A percentile compares a stretch with the other conserved stretches of the same genome.
These are phyloP conservation scores for Epizoanthus ramosus DNA, from an alignment of 92 coral and sea anemone genomes.

Conservation along the genomic window DNA sequence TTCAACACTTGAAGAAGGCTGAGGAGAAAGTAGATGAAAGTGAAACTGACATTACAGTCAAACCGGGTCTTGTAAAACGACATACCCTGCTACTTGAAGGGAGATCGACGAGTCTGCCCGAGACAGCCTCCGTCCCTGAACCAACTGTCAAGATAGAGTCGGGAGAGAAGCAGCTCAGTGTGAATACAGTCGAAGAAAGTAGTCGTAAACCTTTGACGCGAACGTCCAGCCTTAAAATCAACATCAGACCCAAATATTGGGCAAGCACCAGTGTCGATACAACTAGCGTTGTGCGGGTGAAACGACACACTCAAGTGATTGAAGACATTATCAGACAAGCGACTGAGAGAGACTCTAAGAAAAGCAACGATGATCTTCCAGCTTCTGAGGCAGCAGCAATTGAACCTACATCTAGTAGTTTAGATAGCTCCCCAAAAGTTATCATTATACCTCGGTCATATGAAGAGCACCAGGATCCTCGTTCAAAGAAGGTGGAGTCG, in stretches of 20 bases:
- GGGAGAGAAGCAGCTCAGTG: constrained; percentile 1
- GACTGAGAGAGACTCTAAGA: constrained; percentile 55
- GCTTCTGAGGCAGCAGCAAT: constrained; percentile 7
- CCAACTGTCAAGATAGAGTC: background rate
- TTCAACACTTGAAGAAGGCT: background rate
- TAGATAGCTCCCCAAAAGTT: constrained; percentile 31
- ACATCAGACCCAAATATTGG: background rate
- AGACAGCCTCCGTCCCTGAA: background rate
- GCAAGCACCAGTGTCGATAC: constrained; percentile 59
- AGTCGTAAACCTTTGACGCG: background rate
- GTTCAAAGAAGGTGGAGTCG: constrained; percentile 1
- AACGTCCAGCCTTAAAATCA: background rate
- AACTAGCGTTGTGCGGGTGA: constrained; percentile 80
- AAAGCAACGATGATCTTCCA: constrained; percentile 31
- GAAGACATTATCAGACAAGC: constrained; percentile 76
- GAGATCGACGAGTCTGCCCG: constrained; percentile 28
- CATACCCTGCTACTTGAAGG: constrained; percentile 58
- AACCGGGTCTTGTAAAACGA: constrained; percentile 56
- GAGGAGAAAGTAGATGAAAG: constrained; percentile 2
- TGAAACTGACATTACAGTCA: background rate
- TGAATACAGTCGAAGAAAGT: background rate
- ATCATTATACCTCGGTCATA: constrained; percentile 39
- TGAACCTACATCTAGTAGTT: background rate
- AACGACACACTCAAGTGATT: constrained; percentile 75
- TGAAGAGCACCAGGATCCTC: constrained; percentile 10